Evolutionary conservation across 2,888 invertebrate genomes (phyloP), one percentile per base, ranked within the genome.

Genomic region (Chrysolina oricalcia): DNA sequence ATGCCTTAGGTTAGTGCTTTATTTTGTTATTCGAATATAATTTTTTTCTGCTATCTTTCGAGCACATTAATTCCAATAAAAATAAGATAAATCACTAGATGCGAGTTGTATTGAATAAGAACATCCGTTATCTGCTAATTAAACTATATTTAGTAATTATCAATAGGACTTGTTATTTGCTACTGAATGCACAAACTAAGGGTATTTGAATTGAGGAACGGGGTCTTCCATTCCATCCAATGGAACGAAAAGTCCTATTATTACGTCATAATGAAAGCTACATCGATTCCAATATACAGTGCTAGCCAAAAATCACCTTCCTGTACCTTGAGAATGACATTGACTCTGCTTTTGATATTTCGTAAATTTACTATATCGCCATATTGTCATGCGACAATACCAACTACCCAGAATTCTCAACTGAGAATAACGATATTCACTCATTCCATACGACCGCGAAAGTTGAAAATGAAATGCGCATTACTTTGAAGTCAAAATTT

Each of bases 1-100:
- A 77, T 77, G 77, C 69, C 77, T 77, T 77, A 77, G 77, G 77
- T 77, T 77, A 77, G 77, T 77, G 75, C 46, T 73, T 66, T 65
- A 73, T 65, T 76, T 67, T 71, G 59, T 59, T 59, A 13, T 27
- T 59, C 59, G n/a, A 59, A 59, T 59, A 59, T 59, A n/a, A n/a
- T 27, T 56, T 56, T 59, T 59, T 59, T 59, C 27, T 59, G 59
- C 23, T 59, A 59, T 59, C 59, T 59, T 17, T 59, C n/a, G 35
- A 27, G 59, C 35, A 59, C 59, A 59, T 59, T 64, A 64, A 69
- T 11, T 41, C 63, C 53, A 63, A 64, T 73, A 53, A 73, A 73
- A 69, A 73, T 69, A 73, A 74, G 70, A 70, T 74, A 65, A 66
- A 46, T 40, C 35, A 50, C 70, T 46, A 70, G 66, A 70, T 70